Evolutionary conservation across 2,888 invertebrate species (phyloP).

Genomic region (Drosophila birchii): DNA sequence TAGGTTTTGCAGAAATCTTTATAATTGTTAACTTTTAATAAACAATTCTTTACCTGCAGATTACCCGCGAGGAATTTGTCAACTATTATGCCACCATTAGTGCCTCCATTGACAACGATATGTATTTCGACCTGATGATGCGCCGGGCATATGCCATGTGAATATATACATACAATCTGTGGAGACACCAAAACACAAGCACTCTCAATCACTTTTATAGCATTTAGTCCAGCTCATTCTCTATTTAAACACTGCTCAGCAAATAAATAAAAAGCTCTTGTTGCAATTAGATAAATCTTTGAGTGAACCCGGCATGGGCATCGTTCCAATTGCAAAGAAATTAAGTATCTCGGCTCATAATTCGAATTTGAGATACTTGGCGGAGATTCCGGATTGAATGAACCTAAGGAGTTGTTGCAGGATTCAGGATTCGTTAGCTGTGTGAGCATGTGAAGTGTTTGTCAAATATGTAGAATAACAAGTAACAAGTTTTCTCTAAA

Average conservation of each 20-base stretch:
- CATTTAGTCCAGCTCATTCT: conserved; percentile 51
- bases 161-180: conserved; percentile 62
- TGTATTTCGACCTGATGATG: conserved; percentile 98
- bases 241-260: conserved; percentile 48
- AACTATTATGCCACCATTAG: conserved; percentile 98
- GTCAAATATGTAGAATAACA: conserved; percentile 72
- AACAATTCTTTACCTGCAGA: conserved; percentile 86
- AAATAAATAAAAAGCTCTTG: conserved; percentile 34
- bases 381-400: conserved; percentile 11
- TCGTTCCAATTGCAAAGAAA: conserved; percentile 27
- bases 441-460: conserved; percentile 43
- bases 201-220: conserved; percentile 47
- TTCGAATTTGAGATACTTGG: conserved; percentile 39
- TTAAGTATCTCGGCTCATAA: conserved; percentile 22
- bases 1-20: conserved; percentile 77
- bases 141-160: conserved; percentile 95
- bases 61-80: conserved; percentile 96
- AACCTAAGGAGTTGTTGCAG: conserved; percentile 5
- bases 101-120: conserved; percentile 97
- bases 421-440: conserved; percentile 23
- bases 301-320: conserved; percentile 21
- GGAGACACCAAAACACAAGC: neutral
- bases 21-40: too few species aligned
- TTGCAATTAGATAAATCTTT: conserved; percentile 50
- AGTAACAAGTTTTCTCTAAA: conserved; percentile 76